Evolutionary conservation across 2,113 vertebrate genomes (phyloP).

Genomic region (Pelusios castaneus): DNA sequence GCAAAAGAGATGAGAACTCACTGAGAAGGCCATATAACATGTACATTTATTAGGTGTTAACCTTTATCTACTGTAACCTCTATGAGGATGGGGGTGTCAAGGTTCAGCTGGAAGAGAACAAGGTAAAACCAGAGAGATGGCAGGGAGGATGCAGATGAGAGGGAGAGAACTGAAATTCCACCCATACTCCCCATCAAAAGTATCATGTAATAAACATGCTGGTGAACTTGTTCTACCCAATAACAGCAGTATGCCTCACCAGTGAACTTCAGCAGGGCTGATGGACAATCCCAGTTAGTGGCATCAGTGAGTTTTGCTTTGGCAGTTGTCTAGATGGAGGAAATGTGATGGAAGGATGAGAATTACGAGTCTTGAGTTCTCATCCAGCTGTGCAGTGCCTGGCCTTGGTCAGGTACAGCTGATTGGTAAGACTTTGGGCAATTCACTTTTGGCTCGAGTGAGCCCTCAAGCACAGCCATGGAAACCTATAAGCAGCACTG

Average conservation of each 20-base stretch:
- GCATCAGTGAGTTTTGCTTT: not conserved
- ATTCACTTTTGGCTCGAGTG: no score
- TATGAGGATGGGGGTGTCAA: no score
- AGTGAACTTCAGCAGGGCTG: not conserved
- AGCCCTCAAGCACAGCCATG: not conserved
- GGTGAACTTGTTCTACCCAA: not conserved
- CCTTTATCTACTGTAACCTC: not conserved
- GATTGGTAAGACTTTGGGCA: no score
- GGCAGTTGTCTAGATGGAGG: not conserved
- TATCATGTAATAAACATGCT: not conserved
- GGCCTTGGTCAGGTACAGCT: not conserved
- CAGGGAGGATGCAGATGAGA: not conserved
- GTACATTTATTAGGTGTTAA: not conserved
- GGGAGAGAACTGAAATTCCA: not conserved
- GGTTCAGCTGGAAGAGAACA: not conserved
- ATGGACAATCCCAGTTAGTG: no score
- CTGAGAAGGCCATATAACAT: no score
- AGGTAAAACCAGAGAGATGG: not conserved
- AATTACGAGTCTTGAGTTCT: not conserved
- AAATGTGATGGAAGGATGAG: not conserved
- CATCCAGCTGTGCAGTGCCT: not conserved
- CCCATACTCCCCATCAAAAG: no score
- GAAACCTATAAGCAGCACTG: not conserved
- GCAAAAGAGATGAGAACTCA: accelerated
- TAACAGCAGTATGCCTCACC: not conserved